A percentile compares a stretch with the other conserved stretches of the same genome.
Evolutionary conservation across 2,113 vertebrate genomes (phyloP).

Genomic region (Mastomys coucha): DNA sequence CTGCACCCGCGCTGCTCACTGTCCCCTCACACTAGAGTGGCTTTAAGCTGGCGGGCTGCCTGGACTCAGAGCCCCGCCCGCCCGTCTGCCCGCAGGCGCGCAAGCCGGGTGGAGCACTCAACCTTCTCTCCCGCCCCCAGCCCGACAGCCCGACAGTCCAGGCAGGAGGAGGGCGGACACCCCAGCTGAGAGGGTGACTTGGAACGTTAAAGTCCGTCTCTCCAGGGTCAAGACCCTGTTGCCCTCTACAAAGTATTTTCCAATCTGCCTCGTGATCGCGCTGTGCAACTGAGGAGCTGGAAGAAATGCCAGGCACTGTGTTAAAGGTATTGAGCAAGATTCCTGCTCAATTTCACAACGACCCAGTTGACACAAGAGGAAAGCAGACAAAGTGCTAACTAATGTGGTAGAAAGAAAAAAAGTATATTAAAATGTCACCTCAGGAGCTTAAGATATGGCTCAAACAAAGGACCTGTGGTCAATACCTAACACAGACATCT

Average conservation of each 20-base stretch:
- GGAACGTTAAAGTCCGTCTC: background rate
- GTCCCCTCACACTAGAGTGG: background rate
- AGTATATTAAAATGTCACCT: background rate
- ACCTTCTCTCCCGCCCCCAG: background rate
- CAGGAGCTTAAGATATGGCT: no score
- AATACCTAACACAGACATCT: background rate
- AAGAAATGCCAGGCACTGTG: background rate
- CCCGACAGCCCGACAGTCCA: fast-evolving
- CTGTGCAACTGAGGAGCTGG: background rate
- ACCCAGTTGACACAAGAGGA: conserved; percentile 33
- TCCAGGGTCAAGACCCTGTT: background rate
- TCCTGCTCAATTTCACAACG: background rate
- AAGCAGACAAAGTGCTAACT: background rate
- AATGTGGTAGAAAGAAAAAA: background rate
- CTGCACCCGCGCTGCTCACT: background rate
- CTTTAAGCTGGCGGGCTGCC: background rate
- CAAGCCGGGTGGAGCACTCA: background rate
- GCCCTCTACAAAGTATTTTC: background rate
- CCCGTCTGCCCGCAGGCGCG: background rate
- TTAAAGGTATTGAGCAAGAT: background rate
- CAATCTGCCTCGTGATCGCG: background rate
- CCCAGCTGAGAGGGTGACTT: background rate
- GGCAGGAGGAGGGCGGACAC: background rate
- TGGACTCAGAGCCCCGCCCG: conserved; percentile 64
- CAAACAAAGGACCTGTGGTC: background rate